Conservation (phyloP, 2,797 vertebrate genomes). For the Anguilla megastoma region DNA sequence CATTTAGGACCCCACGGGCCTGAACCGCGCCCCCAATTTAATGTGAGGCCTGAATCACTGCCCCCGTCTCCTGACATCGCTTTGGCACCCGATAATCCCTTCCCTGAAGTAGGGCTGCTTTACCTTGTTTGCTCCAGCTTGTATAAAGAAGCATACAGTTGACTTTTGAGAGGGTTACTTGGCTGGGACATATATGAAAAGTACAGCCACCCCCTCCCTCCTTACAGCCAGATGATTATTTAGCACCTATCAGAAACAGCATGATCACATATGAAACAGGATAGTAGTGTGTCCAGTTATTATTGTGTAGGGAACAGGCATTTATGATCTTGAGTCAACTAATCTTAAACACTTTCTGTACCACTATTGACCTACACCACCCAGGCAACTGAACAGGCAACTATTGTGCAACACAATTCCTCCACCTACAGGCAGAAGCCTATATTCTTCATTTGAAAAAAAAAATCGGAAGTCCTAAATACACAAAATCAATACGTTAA, state of each 20-base stretch:
- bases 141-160: not conserved
- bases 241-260: not conserved
- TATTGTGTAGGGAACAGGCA: not conserved
- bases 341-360: not conserved
- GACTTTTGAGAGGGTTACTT: too few relatives aligned
- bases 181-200: too few relatives aligned
- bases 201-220: too few relatives aligned
- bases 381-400: not conserved
- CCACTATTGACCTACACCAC: not conserved
- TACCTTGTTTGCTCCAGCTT: not conserved
- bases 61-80: not conserved
- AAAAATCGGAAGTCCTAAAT: not conserved
- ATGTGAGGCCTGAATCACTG: not conserved
- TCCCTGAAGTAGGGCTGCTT: not conserved
- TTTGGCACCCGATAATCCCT: not conserved
- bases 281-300: not conserved
- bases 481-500: not conserved
- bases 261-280: not conserved
- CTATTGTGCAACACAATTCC: slow-evolving; percentile 17
- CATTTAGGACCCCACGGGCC: not conserved
- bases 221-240: not conserved
- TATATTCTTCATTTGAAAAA: not conserved
- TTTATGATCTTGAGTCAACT: not conserved
- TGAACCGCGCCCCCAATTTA: not conserved
- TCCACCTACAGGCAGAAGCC: slow-evolving; percentile 22